Percentiles rank a stretch among this genome's conserved stretches.
These are phyloP conservation scores for Sarcophaga variegata DNA, from an alignment of 2,888 invertebrate species.

Conservation along the genomic window DNA sequence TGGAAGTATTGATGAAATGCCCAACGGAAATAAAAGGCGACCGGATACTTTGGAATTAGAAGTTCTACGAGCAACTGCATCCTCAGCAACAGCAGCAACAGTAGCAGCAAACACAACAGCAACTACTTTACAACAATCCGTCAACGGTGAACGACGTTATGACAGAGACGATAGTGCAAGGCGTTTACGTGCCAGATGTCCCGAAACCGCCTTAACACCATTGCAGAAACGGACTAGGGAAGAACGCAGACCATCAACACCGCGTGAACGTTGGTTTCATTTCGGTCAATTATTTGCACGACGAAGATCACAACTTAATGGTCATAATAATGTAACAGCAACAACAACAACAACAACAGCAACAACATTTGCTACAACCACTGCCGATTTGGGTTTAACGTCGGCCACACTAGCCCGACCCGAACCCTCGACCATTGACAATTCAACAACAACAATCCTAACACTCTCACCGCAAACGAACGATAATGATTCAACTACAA, in stretches of 20 bases:
- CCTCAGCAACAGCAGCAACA: conserved; percentile 64
- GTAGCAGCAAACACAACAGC: conserved; percentile 30
- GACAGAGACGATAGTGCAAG: conserved; percentile 18
- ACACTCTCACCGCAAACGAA: conserved; percentile 69
- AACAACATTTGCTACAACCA: conserved; percentile 52
- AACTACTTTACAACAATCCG: background rate
- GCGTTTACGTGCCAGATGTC: conserved; percentile 48
- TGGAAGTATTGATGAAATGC: conserved; percentile 75
- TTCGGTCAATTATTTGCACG: conserved; percentile 59
- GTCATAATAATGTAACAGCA: background rate
- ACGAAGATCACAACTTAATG: conserved; percentile 14
- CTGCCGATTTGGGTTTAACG: conserved; percentile 56
- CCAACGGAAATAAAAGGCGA: conserved; percentile 74
- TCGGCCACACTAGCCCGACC: conserved; percentile 74
- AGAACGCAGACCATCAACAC: conserved; percentile 9
- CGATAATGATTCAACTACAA: conserved; percentile 11
- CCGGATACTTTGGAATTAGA: conserved; percentile 82
- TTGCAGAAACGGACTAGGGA: conserved; percentile 2
- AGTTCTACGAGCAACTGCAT: conserved; percentile 82
- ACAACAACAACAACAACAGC: conserved; percentile 31
- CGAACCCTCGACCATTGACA: conserved; percentile 74
- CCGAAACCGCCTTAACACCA: conserved; percentile 63
- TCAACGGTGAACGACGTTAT: conserved; percentile 40
- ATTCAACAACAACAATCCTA: conserved; percentile 75
- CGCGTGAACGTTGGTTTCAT: conserved; percentile 67